Percentiles rank a stretch among this genome's conserved stretches.
phyloP scores from a whole-genome alignment of 1,140 invertebrate genomes.

The Aporrectodea caliginosa region DNA sequence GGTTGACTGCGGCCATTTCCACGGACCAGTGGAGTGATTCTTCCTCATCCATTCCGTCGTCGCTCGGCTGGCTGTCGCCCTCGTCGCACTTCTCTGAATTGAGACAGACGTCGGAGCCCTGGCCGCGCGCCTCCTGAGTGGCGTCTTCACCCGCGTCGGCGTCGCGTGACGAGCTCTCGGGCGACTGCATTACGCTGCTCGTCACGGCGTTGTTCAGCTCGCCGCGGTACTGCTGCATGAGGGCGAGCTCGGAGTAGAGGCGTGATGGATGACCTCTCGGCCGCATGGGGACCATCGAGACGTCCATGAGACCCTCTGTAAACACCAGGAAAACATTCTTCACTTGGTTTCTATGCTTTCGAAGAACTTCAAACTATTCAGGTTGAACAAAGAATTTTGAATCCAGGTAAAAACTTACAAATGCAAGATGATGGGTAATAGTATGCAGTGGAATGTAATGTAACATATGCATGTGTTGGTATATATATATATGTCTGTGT shows the following conservation, averaged over 20 bases:
- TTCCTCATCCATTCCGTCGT: constrained; percentile 6
- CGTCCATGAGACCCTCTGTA: constrained; percentile 24
- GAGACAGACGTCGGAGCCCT: background rate
- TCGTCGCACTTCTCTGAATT: background rate
- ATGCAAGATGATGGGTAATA: no score
- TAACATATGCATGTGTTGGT: no score
- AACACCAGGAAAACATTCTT: no score
- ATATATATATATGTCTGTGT: no score
- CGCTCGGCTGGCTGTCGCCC: background rate
- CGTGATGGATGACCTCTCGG: constrained; percentile 30
- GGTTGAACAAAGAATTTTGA: no score
- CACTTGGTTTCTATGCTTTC: no score
- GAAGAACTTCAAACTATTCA: no score
- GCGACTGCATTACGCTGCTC: constrained; percentile 18
- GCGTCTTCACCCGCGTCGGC: constrained; percentile 1
- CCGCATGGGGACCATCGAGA: constrained; percentile 24
- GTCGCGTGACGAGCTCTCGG: constrained; percentile 15
- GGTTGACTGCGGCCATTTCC: constrained; percentile 30
- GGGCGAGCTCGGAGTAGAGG: constrained; percentile 24
- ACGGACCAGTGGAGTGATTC: constrained; percentile 22
- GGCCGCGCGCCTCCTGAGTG: background rate
- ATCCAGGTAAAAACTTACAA: no score
- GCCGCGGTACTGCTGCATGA: constrained; percentile 13
- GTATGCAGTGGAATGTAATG: no score
- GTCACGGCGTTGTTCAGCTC: constrained; percentile 7